phyloP scores from a whole-genome alignment of 2,797 vertebrate genomes.

The Syndactyla subalaris region DNA sequence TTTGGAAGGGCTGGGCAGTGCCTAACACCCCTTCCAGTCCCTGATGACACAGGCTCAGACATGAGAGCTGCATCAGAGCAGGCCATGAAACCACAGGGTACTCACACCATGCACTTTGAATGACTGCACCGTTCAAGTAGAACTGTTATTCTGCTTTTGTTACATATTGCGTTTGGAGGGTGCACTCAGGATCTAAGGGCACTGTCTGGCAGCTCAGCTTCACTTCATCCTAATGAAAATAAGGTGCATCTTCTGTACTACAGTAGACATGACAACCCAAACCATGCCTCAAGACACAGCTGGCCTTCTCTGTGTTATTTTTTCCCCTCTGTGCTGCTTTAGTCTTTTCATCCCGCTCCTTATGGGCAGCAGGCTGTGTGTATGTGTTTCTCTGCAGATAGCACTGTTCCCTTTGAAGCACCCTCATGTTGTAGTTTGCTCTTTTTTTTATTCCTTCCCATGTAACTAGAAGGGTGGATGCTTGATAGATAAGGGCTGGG shows the following conservation, averaged over 20 bases:
- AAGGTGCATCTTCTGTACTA: background rate
- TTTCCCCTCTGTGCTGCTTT: background rate
- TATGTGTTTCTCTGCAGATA: constrained; percentile 27
- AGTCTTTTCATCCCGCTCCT: constrained; percentile 5
- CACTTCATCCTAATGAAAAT: constrained; percentile 37
- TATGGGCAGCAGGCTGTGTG: background rate
- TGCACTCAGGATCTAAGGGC: background rate
- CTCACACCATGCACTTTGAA: background rate
- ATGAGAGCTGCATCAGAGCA: background rate
- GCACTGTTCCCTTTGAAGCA: background rate
- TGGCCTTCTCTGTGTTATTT: constrained; percentile 8
- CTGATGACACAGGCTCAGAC: background rate
- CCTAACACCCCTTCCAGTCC: background rate
- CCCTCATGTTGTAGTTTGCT: background rate
- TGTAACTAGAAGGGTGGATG: background rate
- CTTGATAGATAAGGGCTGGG: background rate
- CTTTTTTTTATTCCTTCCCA: background rate
- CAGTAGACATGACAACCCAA: background rate
- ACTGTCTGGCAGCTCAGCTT: background rate
- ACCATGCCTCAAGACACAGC: constrained; percentile 11
- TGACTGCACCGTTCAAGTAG: background rate
- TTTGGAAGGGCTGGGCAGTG: background rate
- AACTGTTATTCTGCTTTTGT: background rate
- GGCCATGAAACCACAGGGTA: background rate
- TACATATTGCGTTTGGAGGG: background rate